Base-by-base conservation (phyloP, 2,888 invertebrate species). In the Machimus rusticus region DNA sequence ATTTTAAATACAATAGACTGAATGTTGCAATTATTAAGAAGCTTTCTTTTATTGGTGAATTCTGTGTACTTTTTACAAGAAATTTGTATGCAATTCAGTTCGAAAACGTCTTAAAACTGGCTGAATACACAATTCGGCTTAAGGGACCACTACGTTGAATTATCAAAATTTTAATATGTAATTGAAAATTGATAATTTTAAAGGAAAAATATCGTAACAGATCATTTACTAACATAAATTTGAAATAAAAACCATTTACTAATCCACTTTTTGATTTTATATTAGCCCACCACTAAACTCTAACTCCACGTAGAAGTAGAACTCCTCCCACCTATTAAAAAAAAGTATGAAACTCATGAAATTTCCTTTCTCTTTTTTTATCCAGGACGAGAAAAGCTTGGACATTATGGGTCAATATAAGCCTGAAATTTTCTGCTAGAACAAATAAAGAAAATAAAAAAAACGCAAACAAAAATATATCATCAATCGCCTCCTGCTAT, bases 321-420 rank as follows among this genome's bases (percentile, higher is more conserved):
- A 66, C 12, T 66, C 57, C 19, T 57, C 28, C 28, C 34, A 34
- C n/a, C 39, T 19, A 16, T 39, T 39, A 39, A 39, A 39, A 39
- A 37, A 39, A 77, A 77, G 23, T 66, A 55, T 28, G 19, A 66
- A 79, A 85, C 74, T 74, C 57, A 85, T 84, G 19, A 85, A 82
- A 74, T 85, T 85, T 88, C 90, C 89, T 89, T 89, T 89, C 89
- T 94, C 93, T 94, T 93, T 93, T 93, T 93, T 92, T 92, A 92
- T 93, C 91, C 93, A 94, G 94, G 94, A 95, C 94, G 95, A 95
- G 93, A 94, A 95, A 93, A 95, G 94, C 94, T 94, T 95, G 95
- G 95, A 95, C 94, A 95, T 95, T 93, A 95, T 95, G 94, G 96
- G 96, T 93, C 95, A 95, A 94, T 96, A 95, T 94, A 95, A 95